Base-by-base conservation (phyloP, 2,888 invertebrate species). In the Sthenelais limicola region DNA sequence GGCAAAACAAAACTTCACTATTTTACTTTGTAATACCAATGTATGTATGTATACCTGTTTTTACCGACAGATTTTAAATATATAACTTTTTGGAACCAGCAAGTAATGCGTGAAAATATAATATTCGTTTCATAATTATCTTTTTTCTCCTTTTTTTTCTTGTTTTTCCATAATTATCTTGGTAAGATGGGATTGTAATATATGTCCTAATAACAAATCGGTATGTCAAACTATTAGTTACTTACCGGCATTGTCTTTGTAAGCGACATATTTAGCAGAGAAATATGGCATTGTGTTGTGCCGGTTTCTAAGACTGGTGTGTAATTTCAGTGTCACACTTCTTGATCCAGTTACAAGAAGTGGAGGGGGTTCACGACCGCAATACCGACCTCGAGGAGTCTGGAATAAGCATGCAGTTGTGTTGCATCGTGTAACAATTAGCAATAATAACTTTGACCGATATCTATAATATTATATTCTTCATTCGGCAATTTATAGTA, bases 191-290 rank as follows among this genome's bases (percentile, higher is more conserved):
- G 15, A 43, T 43, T 43, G 15, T 15, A 43, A 43, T 43, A 15
- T 9, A 9, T 12, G 9, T 43, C 15, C 12, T 43, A 43, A 15
- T 15, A 12, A 43, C 43, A 12, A 43, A 15, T 12, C 15, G 15
- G 43, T 35, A 32, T n/a, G 12, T n/a, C 52, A 52, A 12, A 52
- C 24, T 21, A 15, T n/a, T 26, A 28, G n/a, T 18, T 58, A 24
- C 54, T 71, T 28, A 35, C 62, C 58, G n/a, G 47, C 21, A 12
- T n/a, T 56, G 21, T 62, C 68, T 32, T 43, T 32, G 43, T 56
- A 58, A 33, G 68, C 58, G 43, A 73, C 51, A 38, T 73, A 73
- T 66, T 71, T 58, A 35, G 74, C 74, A 5, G 72, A 51, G 74
- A 74, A 74, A 47, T 73, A 74, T 15, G 74, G 74, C 9, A 73